Conservation (phyloP, 1,140 invertebrate species). For the Stegodyphus mimosarum region DNA sequence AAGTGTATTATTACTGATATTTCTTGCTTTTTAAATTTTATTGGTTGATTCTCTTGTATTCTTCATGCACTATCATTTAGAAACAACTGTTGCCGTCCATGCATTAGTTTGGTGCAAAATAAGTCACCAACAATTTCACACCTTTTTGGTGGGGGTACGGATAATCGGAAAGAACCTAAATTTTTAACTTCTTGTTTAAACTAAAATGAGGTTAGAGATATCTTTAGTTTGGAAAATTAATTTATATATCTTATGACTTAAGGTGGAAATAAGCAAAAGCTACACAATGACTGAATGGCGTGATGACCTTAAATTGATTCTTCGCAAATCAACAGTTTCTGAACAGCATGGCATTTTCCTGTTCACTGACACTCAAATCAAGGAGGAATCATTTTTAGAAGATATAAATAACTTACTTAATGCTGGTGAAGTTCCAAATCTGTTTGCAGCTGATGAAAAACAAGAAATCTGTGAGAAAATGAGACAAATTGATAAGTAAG, state of each 20-base stretch:
- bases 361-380: conserved; percentile 90
- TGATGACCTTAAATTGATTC: conserved; percentile 86
- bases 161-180: too few species aligned
- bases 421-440: conserved; percentile 92
- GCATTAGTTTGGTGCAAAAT: too few species aligned
- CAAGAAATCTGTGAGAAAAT: conserved; percentile 94
- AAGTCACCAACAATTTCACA: too few species aligned
- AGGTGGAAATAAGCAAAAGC: conserved; percentile 90
- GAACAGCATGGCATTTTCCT: conserved; percentile 92
- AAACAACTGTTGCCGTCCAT: too few species aligned
- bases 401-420: conserved; percentile 95
- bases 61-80: too few species aligned
- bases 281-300: conserved; percentile 89
- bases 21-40: too few species aligned
- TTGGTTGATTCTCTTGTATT: too few species aligned
- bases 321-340: conserved; percentile 80
- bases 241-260: conserved; percentile 63
- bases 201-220: too few species aligned
- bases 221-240: too few species aligned
- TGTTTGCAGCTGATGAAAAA: conserved; percentile 90
- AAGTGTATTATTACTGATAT: too few species aligned
- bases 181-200: too few species aligned
- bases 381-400: conserved; percentile 92
- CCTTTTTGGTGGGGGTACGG: too few species aligned
- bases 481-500: conserved; percentile 86